Evolutionary conservation across 2,888 invertebrate species (phyloP).

Genomic region (Tinea trinotella): DNA sequence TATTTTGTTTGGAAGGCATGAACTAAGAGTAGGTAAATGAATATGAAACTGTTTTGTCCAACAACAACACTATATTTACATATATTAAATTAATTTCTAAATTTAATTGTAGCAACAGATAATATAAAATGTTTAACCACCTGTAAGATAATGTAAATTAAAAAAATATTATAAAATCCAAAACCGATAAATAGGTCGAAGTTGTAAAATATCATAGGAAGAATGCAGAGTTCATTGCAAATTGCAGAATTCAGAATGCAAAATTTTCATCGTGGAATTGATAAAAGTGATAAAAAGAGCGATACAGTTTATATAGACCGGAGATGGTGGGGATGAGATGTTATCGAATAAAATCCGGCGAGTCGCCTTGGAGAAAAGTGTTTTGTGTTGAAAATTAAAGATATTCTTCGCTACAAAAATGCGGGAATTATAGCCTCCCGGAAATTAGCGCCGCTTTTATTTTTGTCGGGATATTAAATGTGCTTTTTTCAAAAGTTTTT

Average conservation of each 20-base stretch:
- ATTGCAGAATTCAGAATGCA: no score
- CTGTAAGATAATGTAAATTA: no score
- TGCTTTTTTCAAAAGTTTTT: no score
- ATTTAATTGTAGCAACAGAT: no score
- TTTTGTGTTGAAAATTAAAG: background rate
- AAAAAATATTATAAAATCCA: no score
- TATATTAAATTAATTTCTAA: no score
- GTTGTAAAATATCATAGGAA: background rate
- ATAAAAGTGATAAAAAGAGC: background rate
- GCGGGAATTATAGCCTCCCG: background rate
- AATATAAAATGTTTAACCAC: no score
- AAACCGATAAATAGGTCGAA: background rate
- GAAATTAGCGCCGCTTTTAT: background rate
- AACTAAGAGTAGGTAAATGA: no score
- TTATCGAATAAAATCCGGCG: background rate
- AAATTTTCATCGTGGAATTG: background rate
- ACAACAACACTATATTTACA: no score
- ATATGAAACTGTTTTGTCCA: no score
- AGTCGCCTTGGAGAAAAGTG: background rate
- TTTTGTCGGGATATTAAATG: background rate
- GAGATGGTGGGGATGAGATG: background rate
- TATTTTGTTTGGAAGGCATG: no score
- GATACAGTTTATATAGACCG: background rate
- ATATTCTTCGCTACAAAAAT: background rate
- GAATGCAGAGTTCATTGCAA: background rate